Conservation (phyloP, 2,888 invertebrate species). For the Aleiodes alternator region DNA sequence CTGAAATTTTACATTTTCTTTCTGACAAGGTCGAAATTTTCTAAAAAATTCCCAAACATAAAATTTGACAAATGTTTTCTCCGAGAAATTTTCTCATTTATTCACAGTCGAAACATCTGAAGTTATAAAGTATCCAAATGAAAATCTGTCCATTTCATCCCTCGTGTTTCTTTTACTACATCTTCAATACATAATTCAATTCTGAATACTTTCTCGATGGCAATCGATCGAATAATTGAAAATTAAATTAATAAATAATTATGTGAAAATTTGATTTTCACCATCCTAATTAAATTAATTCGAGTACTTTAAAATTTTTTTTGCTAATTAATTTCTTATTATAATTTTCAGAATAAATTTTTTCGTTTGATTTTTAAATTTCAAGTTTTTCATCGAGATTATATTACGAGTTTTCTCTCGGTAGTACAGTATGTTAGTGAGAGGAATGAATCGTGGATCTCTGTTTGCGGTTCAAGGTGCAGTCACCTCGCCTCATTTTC, state of each 20-base stretch:
- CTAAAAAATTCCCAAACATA: too few relatives aligned
- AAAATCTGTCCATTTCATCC: too few relatives aligned
- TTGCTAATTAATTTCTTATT: neutral
- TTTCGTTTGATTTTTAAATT: neutral
- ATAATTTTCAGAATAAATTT: too few relatives aligned
- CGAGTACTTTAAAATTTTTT: neutral
- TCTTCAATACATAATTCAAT: too few relatives aligned
- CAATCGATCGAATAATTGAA: neutral
- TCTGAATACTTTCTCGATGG: neutral
- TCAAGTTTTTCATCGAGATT: neutral
- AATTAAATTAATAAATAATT: slow-evolving; percentile 29
- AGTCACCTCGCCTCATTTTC: slow-evolving; percentile 61
- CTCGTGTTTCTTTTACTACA: too few relatives aligned
- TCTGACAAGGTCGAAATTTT: too few relatives aligned
- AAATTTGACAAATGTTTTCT: too few relatives aligned
- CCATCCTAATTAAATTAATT: neutral
- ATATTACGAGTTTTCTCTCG: slow-evolving; percentile 4
- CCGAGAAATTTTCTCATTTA: too few relatives aligned
- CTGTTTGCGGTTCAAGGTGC: slow-evolving; percentile 64
- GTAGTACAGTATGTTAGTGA: slow-evolving; percentile 5
- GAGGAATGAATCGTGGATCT: slow-evolving; percentile 50
- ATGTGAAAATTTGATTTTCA: slow-evolving; percentile 7
- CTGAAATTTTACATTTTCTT: too few relatives aligned
- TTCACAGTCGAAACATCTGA: too few relatives aligned
- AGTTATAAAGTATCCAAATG: too few relatives aligned